phyloP scores from a whole-genome alignment of 2,797 vertebrate genomes.

The Sebastes kiyomatsui region DNA sequence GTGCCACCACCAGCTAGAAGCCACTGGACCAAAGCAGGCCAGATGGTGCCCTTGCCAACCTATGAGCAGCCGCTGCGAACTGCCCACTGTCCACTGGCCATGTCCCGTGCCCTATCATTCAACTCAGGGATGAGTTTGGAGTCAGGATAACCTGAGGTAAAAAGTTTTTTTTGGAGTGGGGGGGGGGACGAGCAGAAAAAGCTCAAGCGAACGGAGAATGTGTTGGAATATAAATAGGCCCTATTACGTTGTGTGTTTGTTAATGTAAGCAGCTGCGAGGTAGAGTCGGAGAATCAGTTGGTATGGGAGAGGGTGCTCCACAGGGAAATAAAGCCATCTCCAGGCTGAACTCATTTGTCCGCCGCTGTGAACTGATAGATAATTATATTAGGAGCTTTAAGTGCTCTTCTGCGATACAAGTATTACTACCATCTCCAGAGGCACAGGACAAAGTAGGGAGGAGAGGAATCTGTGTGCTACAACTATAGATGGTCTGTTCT shows the following conservation, averaged over 20 bases:
- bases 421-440: constrained; percentile 61
- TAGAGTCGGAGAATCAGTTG: constrained; percentile 40
- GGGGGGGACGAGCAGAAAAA: constrained; percentile 16
- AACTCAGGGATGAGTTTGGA: constrained; percentile 54
- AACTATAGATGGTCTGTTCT: neutral
- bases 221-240: constrained; percentile 54
- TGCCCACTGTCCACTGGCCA: constrained; percentile 35
- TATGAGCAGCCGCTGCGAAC: constrained; percentile 52
- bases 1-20: constrained; percentile 72
- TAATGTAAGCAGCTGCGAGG: constrained; percentile 63
- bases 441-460: constrained; percentile 37
- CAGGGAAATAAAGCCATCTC: constrained; percentile 71
- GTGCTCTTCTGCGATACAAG: constrained; percentile 65
- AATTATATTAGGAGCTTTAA: constrained; percentile 73
- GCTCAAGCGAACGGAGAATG: constrained; percentile 23
- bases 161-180: constrained; percentile 22
- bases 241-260: constrained; percentile 58
- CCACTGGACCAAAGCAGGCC: constrained; percentile 71
- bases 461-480: constrained; percentile 31
- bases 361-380: constrained; percentile 64
- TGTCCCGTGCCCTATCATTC: constrained; percentile 47
- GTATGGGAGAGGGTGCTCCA: constrained; percentile 45
- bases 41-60: constrained; percentile 77
- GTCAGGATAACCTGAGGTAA: constrained; percentile 46
- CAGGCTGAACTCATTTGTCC: constrained; percentile 67